Conservation (phyloP, 2,113 vertebrate genomes). For the Plecotus auritus region DNA sequence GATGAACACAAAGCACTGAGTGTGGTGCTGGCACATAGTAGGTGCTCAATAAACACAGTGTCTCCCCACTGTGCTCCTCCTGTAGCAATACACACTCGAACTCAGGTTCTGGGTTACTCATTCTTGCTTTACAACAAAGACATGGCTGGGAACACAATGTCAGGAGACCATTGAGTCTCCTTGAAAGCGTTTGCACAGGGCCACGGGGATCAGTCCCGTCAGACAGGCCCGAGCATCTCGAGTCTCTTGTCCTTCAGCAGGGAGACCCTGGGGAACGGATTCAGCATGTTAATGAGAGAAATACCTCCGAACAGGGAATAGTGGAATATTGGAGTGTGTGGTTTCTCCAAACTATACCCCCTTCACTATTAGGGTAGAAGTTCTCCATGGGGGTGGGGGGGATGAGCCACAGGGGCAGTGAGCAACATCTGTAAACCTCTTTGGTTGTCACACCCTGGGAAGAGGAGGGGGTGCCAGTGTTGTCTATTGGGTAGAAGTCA, state of each 20-base stretch:
- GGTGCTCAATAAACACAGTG: no score
- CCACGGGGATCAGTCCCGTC: no score
- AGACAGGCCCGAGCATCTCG: no score
- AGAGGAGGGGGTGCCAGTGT: not conserved
- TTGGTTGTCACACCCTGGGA: not conserved
- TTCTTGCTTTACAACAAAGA: no score
- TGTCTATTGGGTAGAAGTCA: not conserved
- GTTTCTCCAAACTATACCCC: not conserved
- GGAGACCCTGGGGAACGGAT: not conserved
- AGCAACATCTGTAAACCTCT: not conserved
- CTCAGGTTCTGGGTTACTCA: no score
- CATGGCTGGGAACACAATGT: no score
- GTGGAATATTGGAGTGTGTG: no score
- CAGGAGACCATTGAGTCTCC: accelerated
- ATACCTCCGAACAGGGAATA: not conserved
- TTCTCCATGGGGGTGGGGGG: not conserved
- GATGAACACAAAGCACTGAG: no score
- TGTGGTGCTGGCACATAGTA: no score
- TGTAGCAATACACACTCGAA: no score
- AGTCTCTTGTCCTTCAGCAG: accelerated
- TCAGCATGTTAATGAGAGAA: not conserved
- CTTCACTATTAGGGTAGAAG: accelerated
- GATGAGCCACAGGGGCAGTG: no score
- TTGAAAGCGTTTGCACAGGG: accelerated
- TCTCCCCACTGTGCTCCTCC: no score